These are phyloP conservation scores for Mionectes macconnelli DNA, from an alignment of 2,113 vertebrate genomes.

Conservation along the genomic window DNA sequence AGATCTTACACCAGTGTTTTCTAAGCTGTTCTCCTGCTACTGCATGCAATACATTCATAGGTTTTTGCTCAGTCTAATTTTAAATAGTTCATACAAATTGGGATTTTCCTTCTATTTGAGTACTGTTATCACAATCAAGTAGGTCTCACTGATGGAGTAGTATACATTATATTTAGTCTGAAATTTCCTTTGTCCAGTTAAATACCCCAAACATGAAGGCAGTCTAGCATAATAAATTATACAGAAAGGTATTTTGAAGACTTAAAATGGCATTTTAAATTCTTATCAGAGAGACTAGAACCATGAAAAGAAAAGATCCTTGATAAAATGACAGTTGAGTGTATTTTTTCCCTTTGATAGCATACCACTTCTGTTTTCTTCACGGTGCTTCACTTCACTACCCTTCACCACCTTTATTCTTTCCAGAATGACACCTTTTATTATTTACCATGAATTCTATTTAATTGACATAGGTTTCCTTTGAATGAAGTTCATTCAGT, in stretches of 20 bases:
- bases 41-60: neutral
- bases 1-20: neutral
- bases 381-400: neutral
- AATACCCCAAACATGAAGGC: neutral
- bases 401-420: neutral
- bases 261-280: neutral
- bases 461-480: neutral
- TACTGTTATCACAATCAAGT: neutral
- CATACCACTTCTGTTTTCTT: neutral
- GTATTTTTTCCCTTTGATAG: neutral
- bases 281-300: neutral
- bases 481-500: neutral
- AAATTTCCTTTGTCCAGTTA: neutral
- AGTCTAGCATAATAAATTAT: neutral
- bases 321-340: neutral
- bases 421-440: neutral
- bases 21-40: neutral
- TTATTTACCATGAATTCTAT: neutral
- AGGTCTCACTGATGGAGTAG: neutral
- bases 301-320: neutral
- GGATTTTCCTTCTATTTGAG: neutral
- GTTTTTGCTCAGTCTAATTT: neutral
- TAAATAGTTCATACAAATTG: neutral
- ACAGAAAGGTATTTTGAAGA: neutral
- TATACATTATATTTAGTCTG: neutral